These are phyloP conservation scores for Lepidocyrtoides sp. DNA, from an alignment of 2,888 invertebrate species.

Conservation along the genomic window DNA sequence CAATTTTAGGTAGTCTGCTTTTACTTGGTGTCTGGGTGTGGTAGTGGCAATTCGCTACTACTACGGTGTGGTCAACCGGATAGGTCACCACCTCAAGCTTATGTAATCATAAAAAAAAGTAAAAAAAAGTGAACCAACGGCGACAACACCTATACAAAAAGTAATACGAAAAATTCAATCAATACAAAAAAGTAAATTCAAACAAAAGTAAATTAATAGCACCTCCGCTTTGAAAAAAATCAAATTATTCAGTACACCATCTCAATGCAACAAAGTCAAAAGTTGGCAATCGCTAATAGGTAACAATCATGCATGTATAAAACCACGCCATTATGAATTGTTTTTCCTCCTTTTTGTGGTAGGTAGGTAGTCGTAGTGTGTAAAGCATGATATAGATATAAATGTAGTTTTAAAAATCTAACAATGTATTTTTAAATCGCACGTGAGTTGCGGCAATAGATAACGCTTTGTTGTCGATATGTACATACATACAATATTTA, in stretches of 20 bases:
- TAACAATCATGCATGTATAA: not conserved
- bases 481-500: too few species aligned
- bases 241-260: not conserved
- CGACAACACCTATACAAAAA: not conserved
- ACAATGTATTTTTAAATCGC: slow-evolving; percentile 29
- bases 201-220: slow-evolving; percentile 14
- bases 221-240: slow-evolving; percentile 6
- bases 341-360: slow-evolving; percentile 10
- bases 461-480: not conserved
- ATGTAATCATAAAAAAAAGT: not conserved
- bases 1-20: slow-evolving; percentile 33
- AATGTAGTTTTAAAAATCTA: not conserved
- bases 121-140: not conserved
- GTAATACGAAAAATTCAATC: slow-evolving; percentile 10
- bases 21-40: slow-evolving; percentile 56
- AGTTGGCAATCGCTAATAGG: not conserved
- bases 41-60: not conserved
- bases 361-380: slow-evolving; percentile 17
- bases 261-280: not conserved
- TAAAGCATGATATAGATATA: not conserved
- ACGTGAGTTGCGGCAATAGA: not conserved
- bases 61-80: slow-evolving; percentile 65
- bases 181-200: slow-evolving; percentile 14
- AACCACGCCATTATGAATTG: not conserved
- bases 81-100: slow-evolving; percentile 57